phyloP scores from a whole-genome alignment of 92 coral and sea anemone genomes.

The Palythoa grandiflora region DNA sequence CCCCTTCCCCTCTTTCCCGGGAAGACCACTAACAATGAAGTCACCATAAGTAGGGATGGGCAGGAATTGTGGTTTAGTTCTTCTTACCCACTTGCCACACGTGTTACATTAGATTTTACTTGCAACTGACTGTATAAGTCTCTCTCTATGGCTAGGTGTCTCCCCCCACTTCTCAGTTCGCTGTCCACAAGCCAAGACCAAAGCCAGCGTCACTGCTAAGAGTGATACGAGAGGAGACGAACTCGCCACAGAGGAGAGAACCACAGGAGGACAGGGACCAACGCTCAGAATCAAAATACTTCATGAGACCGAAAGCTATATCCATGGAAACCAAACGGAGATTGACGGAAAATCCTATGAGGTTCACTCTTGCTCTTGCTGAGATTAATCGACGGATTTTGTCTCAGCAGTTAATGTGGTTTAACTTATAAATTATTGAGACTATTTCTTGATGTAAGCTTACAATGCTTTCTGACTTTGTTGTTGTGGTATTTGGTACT shows the following conservation, averaged over 20 bases:
- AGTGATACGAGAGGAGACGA: conserved; percentile 1
- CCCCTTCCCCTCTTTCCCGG: too few species aligned
- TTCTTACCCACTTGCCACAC: too few species aligned
- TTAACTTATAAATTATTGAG: conserved; percentile 3
- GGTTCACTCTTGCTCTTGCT: conserved; percentile 35
- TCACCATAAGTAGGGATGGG: too few species aligned
- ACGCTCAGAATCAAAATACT: conserved; percentile 45
- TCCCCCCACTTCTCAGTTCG: conserved; percentile 20
- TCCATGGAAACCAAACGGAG: conserved; percentile 33
- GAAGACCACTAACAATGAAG: too few species aligned
- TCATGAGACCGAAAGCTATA: conserved; percentile 43
- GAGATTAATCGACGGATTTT: conserved; percentile 42
- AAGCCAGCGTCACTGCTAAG: conserved; percentile 24
- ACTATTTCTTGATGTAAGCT: too few species aligned
- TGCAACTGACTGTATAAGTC: neutral
- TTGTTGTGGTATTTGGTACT: too few species aligned
- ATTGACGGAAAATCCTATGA: conserved; percentile 10
- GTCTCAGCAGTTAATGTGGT: conserved; percentile 41
- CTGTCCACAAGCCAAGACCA: conserved; percentile 3
- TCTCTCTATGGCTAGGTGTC: neutral
- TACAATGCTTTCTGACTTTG: too few species aligned
- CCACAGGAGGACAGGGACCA: neutral
- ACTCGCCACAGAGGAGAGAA: neutral
- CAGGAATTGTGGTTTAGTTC: too few species aligned
- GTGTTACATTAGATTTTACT: neutral